Conservation (phyloP, 2,113 vertebrate genomes). For the Psettodes erumei region DNA sequence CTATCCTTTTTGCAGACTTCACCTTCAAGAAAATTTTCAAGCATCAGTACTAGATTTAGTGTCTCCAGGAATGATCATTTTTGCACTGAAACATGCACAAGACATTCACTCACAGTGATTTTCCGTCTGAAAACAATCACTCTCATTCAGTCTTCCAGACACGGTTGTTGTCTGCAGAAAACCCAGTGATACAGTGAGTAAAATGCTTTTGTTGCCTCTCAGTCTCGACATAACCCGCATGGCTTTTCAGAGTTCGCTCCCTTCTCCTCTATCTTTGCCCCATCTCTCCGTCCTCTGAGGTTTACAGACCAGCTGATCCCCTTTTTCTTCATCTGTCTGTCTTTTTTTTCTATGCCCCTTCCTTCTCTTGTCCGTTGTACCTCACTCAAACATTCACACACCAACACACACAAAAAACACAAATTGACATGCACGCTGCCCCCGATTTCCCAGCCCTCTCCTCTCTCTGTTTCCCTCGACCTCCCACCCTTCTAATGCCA, state of each 20-base stretch:
- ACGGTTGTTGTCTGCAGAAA: neutral
- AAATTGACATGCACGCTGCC: slow-evolving; percentile 33
- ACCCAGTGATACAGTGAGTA: slow-evolving; percentile 7
- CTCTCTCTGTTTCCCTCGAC: slow-evolving; percentile 33
- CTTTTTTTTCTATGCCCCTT: slow-evolving; percentile 11
- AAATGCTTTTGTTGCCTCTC: slow-evolving; percentile 18
- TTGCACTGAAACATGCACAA: neutral
- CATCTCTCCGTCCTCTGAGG: slow-evolving; percentile 40
- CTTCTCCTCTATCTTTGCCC: slow-evolving; percentile 32
- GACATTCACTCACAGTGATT: slow-evolving; percentile 9
- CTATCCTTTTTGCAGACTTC: neutral
- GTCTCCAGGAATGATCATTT: neutral
- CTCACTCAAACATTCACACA: slow-evolving; percentile 10
- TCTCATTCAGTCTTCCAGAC: slow-evolving; percentile 6
- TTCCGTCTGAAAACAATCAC: neutral
- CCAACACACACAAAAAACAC: slow-evolving; percentile 6
- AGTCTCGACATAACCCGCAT: slow-evolving; percentile 39
- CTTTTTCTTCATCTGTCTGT: slow-evolving; percentile 44
- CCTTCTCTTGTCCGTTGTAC: slow-evolving; percentile 34
- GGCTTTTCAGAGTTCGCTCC: slow-evolving; percentile 50
- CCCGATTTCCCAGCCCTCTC: slow-evolving; percentile 49
- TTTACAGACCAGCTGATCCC: slow-evolving; percentile 67
- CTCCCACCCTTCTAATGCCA: slow-evolving; percentile 46
- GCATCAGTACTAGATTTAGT: neutral
- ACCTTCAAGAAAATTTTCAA: neutral